Evolutionary conservation across 2,113 vertebrate species (phyloP).

Genomic region (Psilopsiagon aurifrons): DNA sequence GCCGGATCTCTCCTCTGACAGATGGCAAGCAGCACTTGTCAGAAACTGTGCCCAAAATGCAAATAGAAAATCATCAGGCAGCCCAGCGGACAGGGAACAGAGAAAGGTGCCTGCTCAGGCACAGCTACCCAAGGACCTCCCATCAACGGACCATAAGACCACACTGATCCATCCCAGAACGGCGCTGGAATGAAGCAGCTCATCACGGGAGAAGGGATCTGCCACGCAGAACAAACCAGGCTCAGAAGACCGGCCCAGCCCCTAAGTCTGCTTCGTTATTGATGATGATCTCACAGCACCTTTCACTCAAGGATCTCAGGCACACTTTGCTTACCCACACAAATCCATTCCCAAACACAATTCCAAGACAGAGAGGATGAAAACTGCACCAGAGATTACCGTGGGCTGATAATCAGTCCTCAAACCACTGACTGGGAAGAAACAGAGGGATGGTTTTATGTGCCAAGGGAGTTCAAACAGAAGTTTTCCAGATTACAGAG

Average conservation of each 20-base stretch:
- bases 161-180: not conserved
- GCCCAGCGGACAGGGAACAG: not conserved
- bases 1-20: constrained; percentile 36
- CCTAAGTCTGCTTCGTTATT: rapidly evolving
- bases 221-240: not conserved
- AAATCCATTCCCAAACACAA: not conserved
- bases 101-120: not conserved
- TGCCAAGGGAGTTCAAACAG: not conserved
- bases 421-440: not conserved
- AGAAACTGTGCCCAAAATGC: constrained; percentile 42
- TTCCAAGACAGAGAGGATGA: not conserved
- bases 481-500: not conserved
- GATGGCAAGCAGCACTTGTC: constrained; percentile 63
- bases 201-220: not conserved
- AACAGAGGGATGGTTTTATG: not conserved
- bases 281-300: not conserved
- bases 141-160: not conserved
- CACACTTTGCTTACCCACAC: not conserved
- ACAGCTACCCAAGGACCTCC: not conserved
- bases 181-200: not conserved
- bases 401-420: not conserved
- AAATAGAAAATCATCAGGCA: constrained; percentile 41
- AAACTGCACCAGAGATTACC: not conserved
- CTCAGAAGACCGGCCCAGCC: not conserved
- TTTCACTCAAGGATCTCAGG: not conserved